phyloP scores from a whole-genome alignment of 2,888 invertebrate species.

The Apeira syringaria region DNA sequence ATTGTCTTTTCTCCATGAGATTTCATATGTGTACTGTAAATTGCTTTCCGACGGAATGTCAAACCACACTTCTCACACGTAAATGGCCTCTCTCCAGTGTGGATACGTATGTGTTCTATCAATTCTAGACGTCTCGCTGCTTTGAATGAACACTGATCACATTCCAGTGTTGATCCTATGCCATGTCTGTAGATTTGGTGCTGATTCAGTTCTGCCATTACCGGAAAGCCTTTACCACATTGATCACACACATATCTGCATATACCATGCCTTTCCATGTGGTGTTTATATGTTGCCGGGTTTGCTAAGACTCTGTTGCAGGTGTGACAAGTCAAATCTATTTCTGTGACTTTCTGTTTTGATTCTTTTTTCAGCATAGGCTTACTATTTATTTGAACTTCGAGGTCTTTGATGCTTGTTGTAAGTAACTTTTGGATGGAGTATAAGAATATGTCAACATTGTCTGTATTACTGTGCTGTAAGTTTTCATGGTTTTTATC shows the following conservation, averaged over 20 bases:
- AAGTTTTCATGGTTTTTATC: not conserved
- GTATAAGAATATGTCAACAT: conserved; percentile 13
- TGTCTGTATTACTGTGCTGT: conserved; percentile 1
- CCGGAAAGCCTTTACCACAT: conserved; percentile 63
- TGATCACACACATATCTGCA: conserved; percentile 65
- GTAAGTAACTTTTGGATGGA: conserved; percentile 15
- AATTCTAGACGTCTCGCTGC: conserved; percentile 54
- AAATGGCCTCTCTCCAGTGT: conserved; percentile 69
- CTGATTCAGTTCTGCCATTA: conserved; percentile 45
- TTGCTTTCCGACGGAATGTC: conserved; percentile 61
- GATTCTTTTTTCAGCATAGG: not conserved
- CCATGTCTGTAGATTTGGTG: conserved; percentile 60
- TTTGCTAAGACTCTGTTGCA: conserved; percentile 59
- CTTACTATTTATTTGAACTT: not conserved
- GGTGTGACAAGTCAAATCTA: conserved; percentile 48
- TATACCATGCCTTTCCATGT: conserved; percentile 63
- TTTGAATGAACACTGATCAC: conserved; percentile 61
- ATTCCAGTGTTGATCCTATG: conserved; percentile 54
- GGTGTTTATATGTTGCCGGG: conserved; percentile 52
- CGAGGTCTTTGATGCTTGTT: not conserved
- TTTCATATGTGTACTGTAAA: conserved; percentile 64
- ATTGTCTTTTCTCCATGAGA: conserved; percentile 61
- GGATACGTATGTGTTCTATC: conserved; percentile 62
- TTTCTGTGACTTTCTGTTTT: not conserved
- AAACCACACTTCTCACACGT: conserved; percentile 70